These are phyloP conservation scores for Apteryx owenii DNA, from an alignment of 2,113 vertebrate genomes.

Conservation along the genomic window DNA sequence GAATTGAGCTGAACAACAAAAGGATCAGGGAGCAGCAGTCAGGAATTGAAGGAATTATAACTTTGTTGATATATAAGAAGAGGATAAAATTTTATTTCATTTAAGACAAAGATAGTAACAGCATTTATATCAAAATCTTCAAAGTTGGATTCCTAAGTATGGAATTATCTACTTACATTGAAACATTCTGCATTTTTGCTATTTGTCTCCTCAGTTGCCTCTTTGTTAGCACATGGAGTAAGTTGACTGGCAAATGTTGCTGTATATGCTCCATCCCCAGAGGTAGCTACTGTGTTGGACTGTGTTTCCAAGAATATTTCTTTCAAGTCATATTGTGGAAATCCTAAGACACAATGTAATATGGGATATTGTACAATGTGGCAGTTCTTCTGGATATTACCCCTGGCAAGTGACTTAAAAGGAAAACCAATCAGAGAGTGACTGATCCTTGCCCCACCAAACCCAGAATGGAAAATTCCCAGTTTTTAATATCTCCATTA, in stretches of 20 bases:
- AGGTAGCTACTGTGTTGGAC: slow-evolving; percentile 4
- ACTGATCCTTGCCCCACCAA: background rate
- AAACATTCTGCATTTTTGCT: background rate
- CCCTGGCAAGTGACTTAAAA: slow-evolving; percentile 3
- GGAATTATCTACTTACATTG: background rate
- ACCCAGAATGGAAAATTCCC: background rate
- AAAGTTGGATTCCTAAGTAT: background rate
- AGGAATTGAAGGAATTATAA: background rate
- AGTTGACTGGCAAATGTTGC: background rate
- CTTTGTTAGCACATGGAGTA: background rate
- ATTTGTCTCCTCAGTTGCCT: background rate
- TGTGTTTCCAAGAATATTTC: background rate
- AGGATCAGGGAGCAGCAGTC: background rate
- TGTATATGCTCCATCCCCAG: background rate
- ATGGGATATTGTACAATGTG: background rate
- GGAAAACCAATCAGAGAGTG: background rate
- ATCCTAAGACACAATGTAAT: background rate
- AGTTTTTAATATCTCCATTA: background rate
- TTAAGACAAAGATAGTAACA: background rate
- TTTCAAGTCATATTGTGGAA: background rate
- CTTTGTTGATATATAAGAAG: background rate
- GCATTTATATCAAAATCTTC: background rate
- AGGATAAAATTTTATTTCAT: background rate
- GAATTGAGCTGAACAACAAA: background rate
- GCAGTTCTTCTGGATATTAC: slow-evolving; percentile 15